These are phyloP conservation scores for Eustalomyia histrio DNA, from an alignment of 2,888 invertebrate species.

Conservation along the genomic window DNA sequence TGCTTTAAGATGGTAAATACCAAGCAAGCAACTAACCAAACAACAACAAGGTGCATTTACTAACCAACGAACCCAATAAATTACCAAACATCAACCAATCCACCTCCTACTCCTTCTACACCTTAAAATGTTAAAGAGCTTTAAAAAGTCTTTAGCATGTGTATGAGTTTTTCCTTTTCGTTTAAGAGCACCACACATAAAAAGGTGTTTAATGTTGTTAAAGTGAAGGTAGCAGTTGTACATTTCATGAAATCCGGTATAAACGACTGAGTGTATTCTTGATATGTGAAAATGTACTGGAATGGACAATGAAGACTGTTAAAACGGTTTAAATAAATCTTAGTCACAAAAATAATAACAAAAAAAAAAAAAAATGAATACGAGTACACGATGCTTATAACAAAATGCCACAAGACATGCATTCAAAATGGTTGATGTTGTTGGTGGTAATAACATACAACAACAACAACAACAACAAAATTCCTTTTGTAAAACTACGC, in stretches of 20 bases:
- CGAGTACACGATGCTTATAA: constrained; percentile 8
- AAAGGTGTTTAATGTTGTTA: constrained; percentile 28
- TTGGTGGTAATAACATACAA: not conserved
- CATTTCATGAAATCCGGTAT: constrained; percentile 26
- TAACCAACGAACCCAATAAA: constrained; percentile 1
- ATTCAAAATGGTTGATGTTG: constrained; percentile 51
- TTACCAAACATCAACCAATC: not conserved
- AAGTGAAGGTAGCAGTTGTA: not conserved
- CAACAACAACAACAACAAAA: constrained; percentile 29
- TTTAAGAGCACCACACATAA: constrained; percentile 25
- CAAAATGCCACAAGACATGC: constrained; percentile 57
- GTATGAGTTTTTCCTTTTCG: not conserved
- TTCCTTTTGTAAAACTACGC: constrained; percentile 47
- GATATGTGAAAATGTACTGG: not conserved
- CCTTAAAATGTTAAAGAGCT: not conserved
- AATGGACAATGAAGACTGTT: no score
- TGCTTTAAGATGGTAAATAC: constrained; percentile 14
- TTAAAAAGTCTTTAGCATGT: not conserved
- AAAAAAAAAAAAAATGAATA: no score
- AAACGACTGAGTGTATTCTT: not conserved
- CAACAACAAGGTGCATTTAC: constrained; percentile 25
- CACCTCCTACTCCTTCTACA: constrained; percentile 6
- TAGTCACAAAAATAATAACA: constrained; percentile 20
- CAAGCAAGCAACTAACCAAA: not conserved
- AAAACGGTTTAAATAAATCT: constrained; percentile 43